Base-by-base conservation (phyloP, 2,113 vertebrate species). In the Cyanoderma ruficeps region DNA sequence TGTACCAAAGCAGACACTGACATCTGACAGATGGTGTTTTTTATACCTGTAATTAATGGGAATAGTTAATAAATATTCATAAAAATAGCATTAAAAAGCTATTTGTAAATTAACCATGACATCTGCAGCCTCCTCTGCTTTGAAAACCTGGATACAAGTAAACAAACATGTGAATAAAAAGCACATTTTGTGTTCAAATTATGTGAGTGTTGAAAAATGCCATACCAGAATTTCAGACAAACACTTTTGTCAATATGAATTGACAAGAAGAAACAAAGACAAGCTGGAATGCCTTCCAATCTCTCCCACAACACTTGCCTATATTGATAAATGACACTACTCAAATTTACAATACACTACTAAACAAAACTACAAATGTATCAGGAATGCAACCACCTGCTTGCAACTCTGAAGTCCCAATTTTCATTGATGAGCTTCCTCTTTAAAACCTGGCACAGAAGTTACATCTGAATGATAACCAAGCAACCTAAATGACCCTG, bases 121-220 rank as follows among this genome's bases (percentile, higher is more conserved):
- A 76, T 79, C 30, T 83, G 31, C 52, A 85, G 18, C 44, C 76
- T 87, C 50, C 27, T 60, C 56, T 61, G 50, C 65, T 87, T 83
- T 8, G 4, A 93, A 93, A 95, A 83, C 24, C 60, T 92, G 83
- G 56, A 93, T 88, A 30, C 59, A 72, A 83, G 95, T 95, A 92
- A 93, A 84, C 18, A 33, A 20, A 55, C 30, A 55, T 12, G 71
- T 2, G 8, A 90, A 82, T 59, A 82, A 89, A 87, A 95, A 39
- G 42, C 18, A 72, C 25, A 30, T 50, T 83, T 87, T 63, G 91
- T 77, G 31, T 79, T 94, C 42, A 83, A 83, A 85, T 76, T 68
- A 72, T 13, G 35, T 13, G 7, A 61, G 28, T 31, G 55, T 53
- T 85, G 75, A 91, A 67, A 67, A 82, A 87, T 46, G 67, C 55